Conservation (phyloP, 2,888 invertebrate species). For the Cheilosia vulpina region DNA sequence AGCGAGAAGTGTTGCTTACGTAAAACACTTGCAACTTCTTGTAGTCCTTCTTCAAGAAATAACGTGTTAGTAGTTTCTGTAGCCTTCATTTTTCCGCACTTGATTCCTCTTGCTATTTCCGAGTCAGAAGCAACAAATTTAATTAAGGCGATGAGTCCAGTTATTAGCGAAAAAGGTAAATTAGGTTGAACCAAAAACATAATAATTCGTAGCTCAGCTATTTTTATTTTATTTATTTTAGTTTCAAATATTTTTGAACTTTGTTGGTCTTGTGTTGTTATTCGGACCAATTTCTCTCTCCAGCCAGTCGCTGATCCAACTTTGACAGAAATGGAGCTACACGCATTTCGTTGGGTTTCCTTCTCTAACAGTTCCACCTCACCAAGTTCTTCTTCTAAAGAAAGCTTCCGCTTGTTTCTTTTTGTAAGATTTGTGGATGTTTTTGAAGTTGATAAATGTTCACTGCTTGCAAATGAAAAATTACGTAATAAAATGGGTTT, state of each 20-base stretch:
- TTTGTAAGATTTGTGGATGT: too few species aligned
- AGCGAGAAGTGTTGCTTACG: too few species aligned
- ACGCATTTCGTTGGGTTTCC: not conserved
- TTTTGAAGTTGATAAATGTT: not conserved
- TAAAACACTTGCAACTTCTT: too few species aligned
- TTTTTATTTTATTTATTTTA: constrained; percentile 23
- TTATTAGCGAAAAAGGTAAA: constrained; percentile 17
- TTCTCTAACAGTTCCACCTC: not conserved
- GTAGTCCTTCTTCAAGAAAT: too few species aligned
- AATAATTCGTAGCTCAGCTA: constrained; percentile 21
- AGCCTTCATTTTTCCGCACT: too few species aligned
- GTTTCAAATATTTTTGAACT: constrained; percentile 2
- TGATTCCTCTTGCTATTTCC: too few species aligned
- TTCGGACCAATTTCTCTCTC: constrained; percentile 17
- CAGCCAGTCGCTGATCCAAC: constrained; percentile 12
- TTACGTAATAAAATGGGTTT: too few species aligned
- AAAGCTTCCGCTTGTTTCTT: too few species aligned
- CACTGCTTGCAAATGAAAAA: too few species aligned
- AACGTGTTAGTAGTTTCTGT: too few species aligned
- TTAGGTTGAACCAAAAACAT: constrained; percentile 19
- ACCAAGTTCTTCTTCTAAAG: too few species aligned
- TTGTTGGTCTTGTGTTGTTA: not conserved
- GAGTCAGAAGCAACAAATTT: too few species aligned
- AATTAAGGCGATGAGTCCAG: not conserved
- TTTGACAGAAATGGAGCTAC: not conserved